Evolutionary conservation across 2,797 vertebrate species (phyloP).

Genomic region (Fistularia tabacaria): DNA sequence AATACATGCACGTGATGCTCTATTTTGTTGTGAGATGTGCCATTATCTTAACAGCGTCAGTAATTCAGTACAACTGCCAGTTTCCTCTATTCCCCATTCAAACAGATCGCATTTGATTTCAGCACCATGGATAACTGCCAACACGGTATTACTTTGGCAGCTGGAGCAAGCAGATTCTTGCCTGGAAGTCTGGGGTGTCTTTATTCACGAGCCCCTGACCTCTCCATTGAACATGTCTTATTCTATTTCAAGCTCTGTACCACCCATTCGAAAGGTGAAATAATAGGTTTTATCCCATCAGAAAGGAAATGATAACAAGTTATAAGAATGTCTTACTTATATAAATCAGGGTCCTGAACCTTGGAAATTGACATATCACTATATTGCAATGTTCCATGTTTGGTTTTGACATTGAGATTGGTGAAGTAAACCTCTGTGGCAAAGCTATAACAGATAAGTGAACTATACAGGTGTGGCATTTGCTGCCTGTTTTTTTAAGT

Average conservation of each 20-base stretch:
- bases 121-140: slow-evolving; percentile 65
- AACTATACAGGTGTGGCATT: not conserved
- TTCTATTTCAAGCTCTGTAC: slow-evolving; percentile 41
- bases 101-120: slow-evolving; percentile 59
- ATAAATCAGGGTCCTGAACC: not conserved
- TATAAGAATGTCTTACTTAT: slow-evolving; percentile 3
- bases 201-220: slow-evolving; percentile 54
- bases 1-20: slow-evolving; percentile 50
- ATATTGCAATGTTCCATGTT: not conserved
- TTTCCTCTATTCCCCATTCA: slow-evolving; percentile 43
- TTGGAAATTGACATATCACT: not conserved
- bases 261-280: slow-evolving; percentile 21
- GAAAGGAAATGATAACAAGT: slow-evolving; percentile 10
- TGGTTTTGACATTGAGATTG: not conserved
- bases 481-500: too few species aligned
- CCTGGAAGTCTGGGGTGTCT: slow-evolving; percentile 54
- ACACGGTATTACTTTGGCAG: slow-evolving; percentile 57
- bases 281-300: slow-evolving; percentile 25
- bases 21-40: slow-evolving; percentile 35
- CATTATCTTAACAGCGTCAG: slow-evolving; percentile 47
- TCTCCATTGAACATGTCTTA: slow-evolving; percentile 30
- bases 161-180: slow-evolving; percentile 52
- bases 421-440: not conserved
- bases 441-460: not conserved
- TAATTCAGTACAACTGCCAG: slow-evolving; percentile 50